Percentiles rank a stretch among this genome's conserved stretches.
These are phyloP conservation scores for Meloidogyne floridensis DNA, from an alignment of 1,140 invertebrate species.

Conservation along the genomic window DNA sequence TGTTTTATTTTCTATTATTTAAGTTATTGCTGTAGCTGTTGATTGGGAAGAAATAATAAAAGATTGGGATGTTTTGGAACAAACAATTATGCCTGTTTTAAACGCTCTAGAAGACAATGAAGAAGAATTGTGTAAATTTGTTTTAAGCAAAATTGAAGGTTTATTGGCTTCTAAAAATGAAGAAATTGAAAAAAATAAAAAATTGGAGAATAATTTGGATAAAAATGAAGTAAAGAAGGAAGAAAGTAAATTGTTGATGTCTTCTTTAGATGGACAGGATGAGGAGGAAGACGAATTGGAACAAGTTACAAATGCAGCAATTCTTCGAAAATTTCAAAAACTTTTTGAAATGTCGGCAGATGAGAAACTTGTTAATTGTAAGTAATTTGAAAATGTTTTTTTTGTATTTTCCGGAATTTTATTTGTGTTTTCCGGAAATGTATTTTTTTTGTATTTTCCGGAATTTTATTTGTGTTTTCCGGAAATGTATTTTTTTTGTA, in stretches of 20 bases:
- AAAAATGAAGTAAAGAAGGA: not conserved
- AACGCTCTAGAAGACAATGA: constrained; percentile 83
- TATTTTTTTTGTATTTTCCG: too few relatives aligned
- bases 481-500: too few relatives aligned
- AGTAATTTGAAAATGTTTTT: constrained; percentile 66
- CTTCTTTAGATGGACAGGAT: not conserved
- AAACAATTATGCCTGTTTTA: constrained; percentile 81
- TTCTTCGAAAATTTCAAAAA: constrained; percentile 80
- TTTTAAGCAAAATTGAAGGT: constrained; percentile 92
- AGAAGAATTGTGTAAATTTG: constrained; percentile 91
- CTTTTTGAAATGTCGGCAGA: constrained; percentile 86
- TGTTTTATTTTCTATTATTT: not conserved
- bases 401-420: too few relatives aligned
- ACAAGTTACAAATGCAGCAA: constrained; percentile 76
- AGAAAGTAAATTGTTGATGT: not conserved
- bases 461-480: too few relatives aligned
- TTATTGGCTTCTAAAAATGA: constrained; percentile 73
- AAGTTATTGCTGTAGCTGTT: constrained; percentile 76
- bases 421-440: too few relatives aligned
- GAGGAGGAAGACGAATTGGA: constrained; percentile 45
- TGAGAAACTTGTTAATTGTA: constrained; percentile 94
- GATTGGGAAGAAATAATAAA: constrained; percentile 82
- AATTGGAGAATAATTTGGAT: not conserved
- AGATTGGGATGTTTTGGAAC: constrained; percentile 91
- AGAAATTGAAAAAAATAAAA: not conserved